Base-by-base conservation (phyloP, 2,888 invertebrate species). In the Caenorhabditis macrosperma region DNA sequence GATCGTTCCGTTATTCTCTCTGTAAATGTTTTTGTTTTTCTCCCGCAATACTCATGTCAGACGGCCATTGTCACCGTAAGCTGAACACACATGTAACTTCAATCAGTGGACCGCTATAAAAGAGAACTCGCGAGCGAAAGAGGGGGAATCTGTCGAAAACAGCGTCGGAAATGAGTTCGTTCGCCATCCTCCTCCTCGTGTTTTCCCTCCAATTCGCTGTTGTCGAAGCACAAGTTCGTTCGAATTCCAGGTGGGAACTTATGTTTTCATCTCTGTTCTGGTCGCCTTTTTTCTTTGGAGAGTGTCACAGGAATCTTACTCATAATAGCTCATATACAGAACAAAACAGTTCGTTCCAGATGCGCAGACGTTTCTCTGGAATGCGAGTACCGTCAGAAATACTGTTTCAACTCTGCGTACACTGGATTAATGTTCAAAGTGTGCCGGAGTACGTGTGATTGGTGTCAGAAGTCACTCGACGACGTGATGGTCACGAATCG, bases 341-440 rank as follows among this genome's bases (percentile, higher is more conserved):
- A n/a, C n/a, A n/a, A n/a, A n/a, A n/a, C n/a, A n/a, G n/a, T n/a
- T n/a, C n/a, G n/a, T n/a, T 77, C n/a, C 64, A 78, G 78, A 48
- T 78, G 78, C 30, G n/a, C 6, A 3, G 78, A 78, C 35, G 35
- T 71, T 9, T 71, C 71, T 15, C n/a, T 61, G 55, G 61, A 60
- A 30, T 78, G 78, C 17, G 38, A 60, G n/a, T 66, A 59, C 22
- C 66, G 61, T 28, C 15, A 52, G 3, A 38, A 46, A 3, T 78
- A 48, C 10, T 78, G 78, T 28, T 48, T 10, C n/a, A 26, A 28
- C 7, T 52, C 71, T 5, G 38, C 33, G 5, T 78, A 78, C 35
- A 57, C 71, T 0, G 78, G 67, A 15, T 48, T 71, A 0, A 78
- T 78, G 78, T 78, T 71, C 61, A 66, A 66, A 55, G 52, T 71